A percentile compares a stretch with the other conserved stretches of the same genome.
phyloP scores from a whole-genome alignment of 2,888 invertebrate species.

The Lasioglossum figueresi region DNA sequence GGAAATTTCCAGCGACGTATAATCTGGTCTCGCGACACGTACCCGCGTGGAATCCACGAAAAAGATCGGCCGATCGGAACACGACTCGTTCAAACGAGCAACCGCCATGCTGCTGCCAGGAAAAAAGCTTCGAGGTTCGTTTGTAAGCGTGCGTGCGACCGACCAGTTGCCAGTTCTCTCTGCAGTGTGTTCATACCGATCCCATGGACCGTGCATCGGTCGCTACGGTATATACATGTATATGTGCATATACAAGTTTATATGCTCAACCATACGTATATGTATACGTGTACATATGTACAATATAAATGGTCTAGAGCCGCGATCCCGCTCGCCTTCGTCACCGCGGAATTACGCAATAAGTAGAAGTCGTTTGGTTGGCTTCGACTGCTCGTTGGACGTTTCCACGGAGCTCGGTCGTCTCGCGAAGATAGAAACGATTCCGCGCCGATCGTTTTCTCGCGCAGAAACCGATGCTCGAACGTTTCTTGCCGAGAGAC shows the following conservation, averaged over 20 bases:
- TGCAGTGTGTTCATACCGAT: background rate
- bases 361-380: conserved; percentile 81
- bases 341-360: conserved; percentile 81
- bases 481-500: background rate
- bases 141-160: conserved; percentile 34
- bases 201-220: background rate
- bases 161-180: background rate
- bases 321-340: conserved; percentile 82
- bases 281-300: conserved; percentile 19
- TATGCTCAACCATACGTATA: background rate
- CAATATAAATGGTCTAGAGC: conserved; percentile 79
- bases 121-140: conserved; percentile 33
- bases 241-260: background rate
- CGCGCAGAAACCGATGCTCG: background rate
- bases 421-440: conserved; percentile 50
- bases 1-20: conserved; percentile 75
- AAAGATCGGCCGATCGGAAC: conserved; percentile 75
- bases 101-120: conserved; percentile 37
- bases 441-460: conserved; percentile 26
- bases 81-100: conserved; percentile 75
- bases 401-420: conserved; percentile 65
- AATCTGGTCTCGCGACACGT: conserved; percentile 40
- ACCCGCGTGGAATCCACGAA: conserved; percentile 72
- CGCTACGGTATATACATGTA: background rate
- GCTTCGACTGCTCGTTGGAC: conserved; percentile 71